These are phyloP conservation scores for Dilophus febrilis DNA, from an alignment of 2,888 invertebrate genomes.

Conservation along the genomic window DNA sequence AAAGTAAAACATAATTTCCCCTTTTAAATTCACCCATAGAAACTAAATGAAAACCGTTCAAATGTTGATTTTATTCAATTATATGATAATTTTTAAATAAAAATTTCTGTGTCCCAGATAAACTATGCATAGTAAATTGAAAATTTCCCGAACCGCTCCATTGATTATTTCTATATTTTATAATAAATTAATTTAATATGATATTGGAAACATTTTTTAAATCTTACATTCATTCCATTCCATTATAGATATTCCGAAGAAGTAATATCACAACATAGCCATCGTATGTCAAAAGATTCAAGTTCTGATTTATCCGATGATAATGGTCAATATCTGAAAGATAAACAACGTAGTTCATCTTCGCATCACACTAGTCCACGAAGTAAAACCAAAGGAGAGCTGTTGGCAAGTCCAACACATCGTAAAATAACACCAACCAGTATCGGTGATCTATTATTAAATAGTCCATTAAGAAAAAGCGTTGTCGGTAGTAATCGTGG, in stretches of 20 bases:
- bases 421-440: slow-evolving; percentile 25
- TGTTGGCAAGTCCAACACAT: slow-evolving; percentile 27
- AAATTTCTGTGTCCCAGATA: too few species aligned
- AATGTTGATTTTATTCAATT: too few species aligned
- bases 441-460: not conserved
- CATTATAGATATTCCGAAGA: slow-evolving; percentile 50
- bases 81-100: too few species aligned
- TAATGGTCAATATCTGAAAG: slow-evolving; percentile 20
- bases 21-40: too few species aligned
- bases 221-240: too few species aligned
- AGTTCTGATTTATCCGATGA: slow-evolving; percentile 26
- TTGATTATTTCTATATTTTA: too few species aligned
- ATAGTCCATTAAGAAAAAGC: not conserved
- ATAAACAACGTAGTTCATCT: slow-evolving; percentile 15
- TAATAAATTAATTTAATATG: too few species aligned
- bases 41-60: too few species aligned
- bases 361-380: slow-evolving; percentile 21
- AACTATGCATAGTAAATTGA: too few species aligned
- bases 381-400: slow-evolving; percentile 23
- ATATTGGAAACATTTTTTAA: too few species aligned
- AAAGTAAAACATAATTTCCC: too few species aligned
- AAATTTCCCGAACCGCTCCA: too few species aligned
- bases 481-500: not conserved
- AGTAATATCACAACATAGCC: slow-evolving; percentile 46
- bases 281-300: slow-evolving; percentile 35